A percentile compares a stretch with the other conserved stretches of the same genome.
Conservation (phyloP, 2,797 vertebrate genomes). For the Phataginus tetradactyla region DNA sequence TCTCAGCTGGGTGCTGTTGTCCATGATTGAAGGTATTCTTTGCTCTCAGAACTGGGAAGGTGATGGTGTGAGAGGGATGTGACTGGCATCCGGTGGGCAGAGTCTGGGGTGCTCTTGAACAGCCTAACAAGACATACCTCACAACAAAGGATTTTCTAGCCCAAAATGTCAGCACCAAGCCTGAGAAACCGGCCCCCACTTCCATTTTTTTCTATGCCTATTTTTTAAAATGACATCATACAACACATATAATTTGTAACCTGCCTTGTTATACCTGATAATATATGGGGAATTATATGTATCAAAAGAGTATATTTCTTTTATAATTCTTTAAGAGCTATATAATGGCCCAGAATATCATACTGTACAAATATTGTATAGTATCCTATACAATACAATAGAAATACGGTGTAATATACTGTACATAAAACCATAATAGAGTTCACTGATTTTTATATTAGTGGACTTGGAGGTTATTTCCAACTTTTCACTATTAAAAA, state of each 20-base stretch:
- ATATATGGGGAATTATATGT: background rate
- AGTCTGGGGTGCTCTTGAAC: background rate
- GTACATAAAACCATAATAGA: no score
- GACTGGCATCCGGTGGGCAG: background rate
- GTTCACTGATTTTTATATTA: background rate
- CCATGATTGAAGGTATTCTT: background rate
- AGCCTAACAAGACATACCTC: background rate
- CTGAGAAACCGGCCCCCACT: background rate
- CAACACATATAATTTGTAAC: no score
- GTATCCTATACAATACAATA: no score
- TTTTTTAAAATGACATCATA: background rate
- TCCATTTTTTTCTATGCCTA: no score
- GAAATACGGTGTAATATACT: no score
- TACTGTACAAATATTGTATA: no score
- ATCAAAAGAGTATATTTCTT: background rate
- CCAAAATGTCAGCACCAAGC: accelerated
- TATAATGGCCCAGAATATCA: background rate
- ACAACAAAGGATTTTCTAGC: background rate
- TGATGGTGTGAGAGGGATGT: background rate
- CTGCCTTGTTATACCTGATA: background rate
- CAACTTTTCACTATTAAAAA: background rate
- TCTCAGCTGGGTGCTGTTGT: background rate
- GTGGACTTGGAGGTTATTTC: background rate
- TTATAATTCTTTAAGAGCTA: background rate
- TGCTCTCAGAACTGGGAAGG: background rate